Conservation (phyloP, 2,888 invertebrate genomes). For the Cerastoderma edule region DNA sequence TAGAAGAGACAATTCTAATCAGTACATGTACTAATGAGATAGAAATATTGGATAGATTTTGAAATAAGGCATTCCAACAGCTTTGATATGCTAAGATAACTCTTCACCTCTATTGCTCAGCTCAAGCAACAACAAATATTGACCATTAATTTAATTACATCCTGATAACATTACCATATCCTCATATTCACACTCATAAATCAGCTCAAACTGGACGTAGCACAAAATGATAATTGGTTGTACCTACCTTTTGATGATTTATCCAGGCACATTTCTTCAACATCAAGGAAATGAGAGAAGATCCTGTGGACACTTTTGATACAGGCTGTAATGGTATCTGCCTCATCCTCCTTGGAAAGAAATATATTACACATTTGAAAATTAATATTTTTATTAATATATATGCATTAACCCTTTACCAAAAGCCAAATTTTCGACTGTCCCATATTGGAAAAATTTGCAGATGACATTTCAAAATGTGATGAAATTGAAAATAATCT, state of each 20-base stretch:
- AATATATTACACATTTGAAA: background rate
- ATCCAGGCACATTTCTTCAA: constrained; percentile 60
- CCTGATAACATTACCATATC: too few species aligned
- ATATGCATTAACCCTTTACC: background rate
- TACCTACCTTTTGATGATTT: background rate
- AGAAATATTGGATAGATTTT: too few species aligned
- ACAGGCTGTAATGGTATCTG: constrained; percentile 58
- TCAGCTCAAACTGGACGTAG: too few species aligned
- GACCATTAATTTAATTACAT: too few species aligned
- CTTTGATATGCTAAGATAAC: too few species aligned
- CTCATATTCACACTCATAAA: background rate
- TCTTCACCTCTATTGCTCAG: too few species aligned
- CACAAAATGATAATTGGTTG: too few species aligned
- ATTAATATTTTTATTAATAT: background rate
- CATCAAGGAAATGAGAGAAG: constrained; percentile 68
- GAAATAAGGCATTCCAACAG: too few species aligned
- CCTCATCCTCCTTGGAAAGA: constrained; percentile 66
- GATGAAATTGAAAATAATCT: background rate
- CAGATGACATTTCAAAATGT: background rate
- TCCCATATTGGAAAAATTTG: background rate
- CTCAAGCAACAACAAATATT: too few species aligned
- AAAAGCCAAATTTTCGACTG: background rate
- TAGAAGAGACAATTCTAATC: too few species aligned
- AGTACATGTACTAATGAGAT: too few species aligned
- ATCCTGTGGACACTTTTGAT: constrained; percentile 68